A percentile compares a stretch with the other conserved stretches of the same genome.
phyloP scores from a whole-genome alignment of 1,140 invertebrate genomes.

The Dolichoris vasculosae region DNA sequence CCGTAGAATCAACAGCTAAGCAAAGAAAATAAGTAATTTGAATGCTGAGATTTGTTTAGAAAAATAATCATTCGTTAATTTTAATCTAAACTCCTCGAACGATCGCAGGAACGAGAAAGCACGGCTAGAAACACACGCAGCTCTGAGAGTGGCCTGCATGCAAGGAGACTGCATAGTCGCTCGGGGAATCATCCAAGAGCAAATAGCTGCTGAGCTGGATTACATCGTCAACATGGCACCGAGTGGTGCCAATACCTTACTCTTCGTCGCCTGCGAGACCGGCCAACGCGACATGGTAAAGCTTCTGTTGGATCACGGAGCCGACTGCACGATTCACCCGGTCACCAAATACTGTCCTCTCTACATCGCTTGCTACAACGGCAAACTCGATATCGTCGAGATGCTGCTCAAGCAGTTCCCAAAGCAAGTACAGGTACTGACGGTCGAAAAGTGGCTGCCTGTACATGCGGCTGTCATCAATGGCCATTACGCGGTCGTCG shows the following conservation, averaged over 20 bases:
- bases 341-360: constrained; percentile 94
- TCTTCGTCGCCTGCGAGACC: constrained; percentile 89
- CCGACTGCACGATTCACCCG: constrained; percentile 90
- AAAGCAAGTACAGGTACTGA: constrained; percentile 82
- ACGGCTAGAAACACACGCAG: constrained; percentile 81
- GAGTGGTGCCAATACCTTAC: constrained; percentile 87
- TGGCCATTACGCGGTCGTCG: constrained; percentile 85
- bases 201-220: constrained; percentile 79
- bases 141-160: constrained; percentile 82
- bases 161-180: constrained; percentile 81
- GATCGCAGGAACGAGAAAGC: constrained; percentile 77
- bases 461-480: constrained; percentile 94
- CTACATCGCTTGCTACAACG: constrained; percentile 93
- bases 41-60: no score
- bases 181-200: constrained; percentile 78
- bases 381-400: constrained; percentile 86
- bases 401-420: constrained; percentile 84
- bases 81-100: no score
- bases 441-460: constrained; percentile 94
- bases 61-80: no score
- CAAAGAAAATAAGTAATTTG: no score
- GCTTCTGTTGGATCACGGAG: constrained; percentile 85
- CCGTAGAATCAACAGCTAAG: no score
- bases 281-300: constrained; percentile 88
- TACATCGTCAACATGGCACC: constrained; percentile 89